Evolutionary conservation across 2,888 invertebrate species (phyloP), one percentile per base, ranked within the genome.

Genomic region (Tenthredo amoena): DNA sequence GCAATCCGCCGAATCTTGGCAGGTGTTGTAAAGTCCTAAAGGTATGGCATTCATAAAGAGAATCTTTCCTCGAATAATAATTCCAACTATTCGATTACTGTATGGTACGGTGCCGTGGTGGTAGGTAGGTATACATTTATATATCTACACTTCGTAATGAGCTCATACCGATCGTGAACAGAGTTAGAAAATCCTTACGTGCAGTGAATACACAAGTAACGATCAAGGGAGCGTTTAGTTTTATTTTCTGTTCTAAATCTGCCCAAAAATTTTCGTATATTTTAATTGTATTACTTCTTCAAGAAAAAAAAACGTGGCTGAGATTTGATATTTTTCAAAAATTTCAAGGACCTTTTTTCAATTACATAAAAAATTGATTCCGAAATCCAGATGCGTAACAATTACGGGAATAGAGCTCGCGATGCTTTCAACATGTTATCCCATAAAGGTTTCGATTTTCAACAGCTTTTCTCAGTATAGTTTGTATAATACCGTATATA

Each of bases 11-110:
- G 89, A 90, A 91, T 88, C 89, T 88, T 88, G 89, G 88, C 90
- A 90, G 89, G 88, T 90, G 88, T 89, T 89, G 89, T 90, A 91
- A 91, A 90, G 87, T 91, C 88, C 86, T 88, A 85, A 87, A 88
- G 88, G 87, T 86, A 89, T 87, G 87, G 89, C 87, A 87, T 88
- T 88, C 88, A 88, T 88, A 88, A 90, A 83, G 83, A 68, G 83
- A 62, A 81, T 43, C 71, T 83, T 50, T 83, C 68, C 83, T 83
- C 83, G 83, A 83, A 83, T 83, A 83, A 83, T 83, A 83, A 83
- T 83, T 71, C 21, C 68, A 47, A 40, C 65, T 68, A 83, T 83
- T 83, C 83, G 68, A 71, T 83, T 26, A 81, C 62, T 37, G 62
- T 26, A 12, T 26, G 62, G 26, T 62, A 26, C 9, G 62, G n/a